Conservation (phyloP, 2,113 vertebrate species). For the Tylochromis polylepis region DNA sequence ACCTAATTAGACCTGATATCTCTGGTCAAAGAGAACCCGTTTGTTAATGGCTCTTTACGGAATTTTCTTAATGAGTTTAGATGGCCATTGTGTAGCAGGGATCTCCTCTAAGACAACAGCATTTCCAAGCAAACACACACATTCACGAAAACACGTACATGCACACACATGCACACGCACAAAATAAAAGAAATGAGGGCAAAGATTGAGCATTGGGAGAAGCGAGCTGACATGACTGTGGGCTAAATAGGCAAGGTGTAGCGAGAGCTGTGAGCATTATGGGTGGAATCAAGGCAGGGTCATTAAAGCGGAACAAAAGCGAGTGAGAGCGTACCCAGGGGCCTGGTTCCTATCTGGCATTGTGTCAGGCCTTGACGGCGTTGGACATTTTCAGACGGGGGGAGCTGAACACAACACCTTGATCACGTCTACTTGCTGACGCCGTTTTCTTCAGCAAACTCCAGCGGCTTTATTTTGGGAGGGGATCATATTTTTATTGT, state of each 20-base stretch:
- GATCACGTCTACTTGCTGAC: constrained; percentile 79
- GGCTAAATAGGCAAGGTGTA: constrained; percentile 79
- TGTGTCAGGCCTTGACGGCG: constrained; percentile 28
- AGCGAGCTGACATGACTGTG: constrained; percentile 55
- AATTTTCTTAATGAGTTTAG: constrained; percentile 98
- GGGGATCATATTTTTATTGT: background rate
- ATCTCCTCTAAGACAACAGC: constrained; percentile 82
- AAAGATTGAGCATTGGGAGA: constrained; percentile 64
- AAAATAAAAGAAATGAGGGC: constrained; percentile 52
- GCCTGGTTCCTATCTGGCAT: constrained; percentile 61
- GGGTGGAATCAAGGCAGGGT: constrained; percentile 70
- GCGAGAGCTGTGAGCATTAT: constrained; percentile 54
- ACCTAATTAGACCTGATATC: constrained; percentile 98
- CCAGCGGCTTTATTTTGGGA: constrained; percentile 62
- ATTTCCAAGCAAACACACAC: constrained; percentile 36
- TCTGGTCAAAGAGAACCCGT: constrained; percentile 84
- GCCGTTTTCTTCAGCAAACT: constrained; percentile 87
- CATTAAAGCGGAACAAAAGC: constrained; percentile 80
- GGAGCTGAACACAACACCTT: constrained; percentile 75
- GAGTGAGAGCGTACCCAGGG: constrained; percentile 46
- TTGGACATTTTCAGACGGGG: constrained; percentile 7
- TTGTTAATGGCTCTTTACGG: constrained; percentile 89
- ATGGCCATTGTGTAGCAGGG: constrained; percentile 85
- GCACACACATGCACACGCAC: background rate
- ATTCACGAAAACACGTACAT: background rate